A percentile compares a stretch with the other conserved stretches of the same genome.
These are phyloP conservation scores for Chaunax sp. DNA, from an alignment of 2,797 vertebrate species.

Conservation along the genomic window DNA sequence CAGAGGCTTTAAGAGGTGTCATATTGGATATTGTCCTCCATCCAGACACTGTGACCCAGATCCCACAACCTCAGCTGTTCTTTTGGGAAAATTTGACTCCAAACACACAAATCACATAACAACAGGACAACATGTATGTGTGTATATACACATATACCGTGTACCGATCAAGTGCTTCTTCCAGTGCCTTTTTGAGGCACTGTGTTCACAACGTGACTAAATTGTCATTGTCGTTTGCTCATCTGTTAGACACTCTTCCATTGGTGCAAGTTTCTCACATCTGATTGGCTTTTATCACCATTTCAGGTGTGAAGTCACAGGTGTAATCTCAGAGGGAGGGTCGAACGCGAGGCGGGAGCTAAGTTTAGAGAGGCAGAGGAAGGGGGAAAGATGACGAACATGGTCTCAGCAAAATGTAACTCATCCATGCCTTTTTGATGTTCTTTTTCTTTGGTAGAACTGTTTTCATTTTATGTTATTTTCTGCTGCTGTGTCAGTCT, in stretches of 20 bases:
- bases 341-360: constrained; percentile 27
- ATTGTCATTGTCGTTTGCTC: constrained; percentile 34
- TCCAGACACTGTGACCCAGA: constrained; percentile 76
- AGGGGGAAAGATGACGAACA: constrained; percentile 3
- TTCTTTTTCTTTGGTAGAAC: constrained; percentile 15
- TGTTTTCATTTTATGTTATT: constrained; percentile 17
- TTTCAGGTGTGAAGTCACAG: constrained; percentile 70
- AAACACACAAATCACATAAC: constrained; percentile 14
- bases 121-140: too few species aligned
- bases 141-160: constrained; percentile 21
- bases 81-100: constrained; percentile 33
- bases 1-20: constrained; percentile 77
- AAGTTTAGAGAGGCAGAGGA: constrained; percentile 24
- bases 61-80: constrained; percentile 52
- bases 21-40: constrained; percentile 68
- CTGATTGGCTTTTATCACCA: constrained; percentile 67
- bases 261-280: constrained; percentile 55
- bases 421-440: constrained; percentile 46
- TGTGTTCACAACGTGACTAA: constrained; percentile 26
- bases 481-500: constrained; percentile 16
- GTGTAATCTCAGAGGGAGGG: constrained; percentile 40
- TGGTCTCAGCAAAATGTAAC: constrained; percentile 34
- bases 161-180: constrained; percentile 57
- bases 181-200: constrained; percentile 35
- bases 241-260: constrained; percentile 17